phyloP scores from a whole-genome alignment of 2,888 invertebrate species.

The Frankliniella intonsa region DNA sequence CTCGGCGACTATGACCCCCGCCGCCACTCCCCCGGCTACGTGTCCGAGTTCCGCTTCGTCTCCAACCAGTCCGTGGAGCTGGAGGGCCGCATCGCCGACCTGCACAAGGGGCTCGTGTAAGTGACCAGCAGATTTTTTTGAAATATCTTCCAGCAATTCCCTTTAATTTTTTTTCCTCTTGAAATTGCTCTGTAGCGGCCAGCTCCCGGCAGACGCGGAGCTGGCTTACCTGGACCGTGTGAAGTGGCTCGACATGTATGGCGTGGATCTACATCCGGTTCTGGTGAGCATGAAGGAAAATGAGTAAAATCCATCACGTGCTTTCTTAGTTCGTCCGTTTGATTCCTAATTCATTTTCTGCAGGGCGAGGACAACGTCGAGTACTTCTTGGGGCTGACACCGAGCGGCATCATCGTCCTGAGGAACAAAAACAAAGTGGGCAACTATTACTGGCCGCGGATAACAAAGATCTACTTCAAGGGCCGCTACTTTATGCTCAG shows the following conservation, averaged over 20 bases:
- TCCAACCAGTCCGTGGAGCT: constrained; percentile 89
- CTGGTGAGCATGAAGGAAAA: constrained; percentile 56
- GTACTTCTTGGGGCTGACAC: constrained; percentile 92
- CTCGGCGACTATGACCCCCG: constrained; percentile 89
- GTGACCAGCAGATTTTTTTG: constrained; percentile 42
- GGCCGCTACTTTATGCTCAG: constrained; percentile 94
- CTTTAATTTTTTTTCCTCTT: background rate
- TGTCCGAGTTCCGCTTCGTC: constrained; percentile 89
- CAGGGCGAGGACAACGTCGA: constrained; percentile 96
- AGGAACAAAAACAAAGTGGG: constrained; percentile 94
- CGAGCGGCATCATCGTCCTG: constrained; percentile 89
- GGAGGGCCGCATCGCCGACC: constrained; percentile 78
- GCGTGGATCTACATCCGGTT: constrained; percentile 94
- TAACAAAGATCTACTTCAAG: constrained; percentile 94
- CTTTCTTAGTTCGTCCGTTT: constrained; percentile 30
- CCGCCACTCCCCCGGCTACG: constrained; percentile 82
- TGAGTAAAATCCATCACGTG: constrained; percentile 14
- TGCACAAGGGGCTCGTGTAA: constrained; percentile 84
- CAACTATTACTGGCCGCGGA: constrained; percentile 97
- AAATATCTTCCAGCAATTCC: background rate
- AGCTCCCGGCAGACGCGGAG: constrained; percentile 88
- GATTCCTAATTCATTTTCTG: constrained; percentile 38
- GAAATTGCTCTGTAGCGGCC: constrained; percentile 58
- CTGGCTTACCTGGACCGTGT: constrained; percentile 94
- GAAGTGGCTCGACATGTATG: constrained; percentile 98